A percentile compares a stretch with the other conserved stretches of the same genome.
phyloP scores from a whole-genome alignment of 2,113 vertebrate species.

The Proterorhinus semilunaris region DNA sequence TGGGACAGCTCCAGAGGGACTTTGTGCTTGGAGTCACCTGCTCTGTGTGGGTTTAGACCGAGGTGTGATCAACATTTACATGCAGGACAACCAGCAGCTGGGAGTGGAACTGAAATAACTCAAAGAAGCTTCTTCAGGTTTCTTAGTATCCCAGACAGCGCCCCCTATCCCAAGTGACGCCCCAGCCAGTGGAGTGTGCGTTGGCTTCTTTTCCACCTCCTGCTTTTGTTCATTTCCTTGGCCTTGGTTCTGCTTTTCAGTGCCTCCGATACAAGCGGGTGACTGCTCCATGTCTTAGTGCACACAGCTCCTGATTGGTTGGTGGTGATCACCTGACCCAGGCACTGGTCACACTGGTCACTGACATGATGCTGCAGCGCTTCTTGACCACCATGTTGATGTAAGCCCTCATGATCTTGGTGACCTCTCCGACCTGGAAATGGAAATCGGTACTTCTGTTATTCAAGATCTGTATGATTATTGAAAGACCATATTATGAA shows the following conservation, averaged over 20 bases:
- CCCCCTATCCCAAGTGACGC: conserved; percentile 32
- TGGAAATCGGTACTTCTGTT: neutral
- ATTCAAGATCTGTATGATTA: neutral
- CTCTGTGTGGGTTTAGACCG: conserved; percentile 16
- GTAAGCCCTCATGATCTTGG: conserved; percentile 94
- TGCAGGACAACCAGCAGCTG: conserved; percentile 59
- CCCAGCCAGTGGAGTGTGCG: conserved; percentile 35
- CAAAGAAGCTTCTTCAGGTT: conserved; percentile 30
- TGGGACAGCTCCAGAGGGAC: conserved; percentile 8
- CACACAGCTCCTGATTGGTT: conserved; percentile 36
- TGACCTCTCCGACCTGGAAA: conserved; percentile 86
- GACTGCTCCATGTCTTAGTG: conserved; percentile 13
- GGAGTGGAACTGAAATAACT: conserved; percentile 23
- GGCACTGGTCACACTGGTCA: conserved; percentile 77
- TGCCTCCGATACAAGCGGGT: conserved; percentile 37
- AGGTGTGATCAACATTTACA: conserved; percentile 64
- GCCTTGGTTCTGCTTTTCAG: conserved; percentile 21
- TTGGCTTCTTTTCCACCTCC: conserved; percentile 31
- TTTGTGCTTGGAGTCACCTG: conserved; percentile 64
- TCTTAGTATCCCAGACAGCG: conserved; percentile 21
- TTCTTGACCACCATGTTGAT: conserved; percentile 95
- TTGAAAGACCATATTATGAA: no score
- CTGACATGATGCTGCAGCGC: conserved; percentile 88
- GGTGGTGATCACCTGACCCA: conserved; percentile 83
- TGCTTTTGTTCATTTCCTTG: conserved; percentile 10